phyloP scores from a whole-genome alignment of 2,888 invertebrate genomes.

The Metopia argyrocephala region DNA sequence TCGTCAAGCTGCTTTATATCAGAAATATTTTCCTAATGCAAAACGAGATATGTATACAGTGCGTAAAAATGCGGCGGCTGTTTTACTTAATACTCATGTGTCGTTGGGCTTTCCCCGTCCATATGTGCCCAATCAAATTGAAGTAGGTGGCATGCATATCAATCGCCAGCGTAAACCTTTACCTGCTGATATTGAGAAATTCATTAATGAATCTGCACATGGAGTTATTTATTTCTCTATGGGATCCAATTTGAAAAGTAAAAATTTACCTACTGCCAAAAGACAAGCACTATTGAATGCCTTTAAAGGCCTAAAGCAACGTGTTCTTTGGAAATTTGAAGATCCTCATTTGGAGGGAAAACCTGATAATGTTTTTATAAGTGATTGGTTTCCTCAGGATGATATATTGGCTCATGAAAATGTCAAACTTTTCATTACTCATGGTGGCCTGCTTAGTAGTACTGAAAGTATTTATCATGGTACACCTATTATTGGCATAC shows the following conservation, averaged over 20 bases:
- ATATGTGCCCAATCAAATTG: slow-evolving; percentile 77
- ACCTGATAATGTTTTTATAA: slow-evolving; percentile 75
- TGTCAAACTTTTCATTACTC: slow-evolving; percentile 79
- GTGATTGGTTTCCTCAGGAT: slow-evolving; percentile 79
- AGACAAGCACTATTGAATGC: slow-evolving; percentile 70
- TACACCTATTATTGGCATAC: slow-evolving; percentile 79
- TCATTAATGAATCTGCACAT: slow-evolving; percentile 76
- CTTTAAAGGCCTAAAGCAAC: slow-evolving; percentile 74
- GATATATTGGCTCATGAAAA: slow-evolving; percentile 79
- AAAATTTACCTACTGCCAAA: slow-evolving; percentile 70
- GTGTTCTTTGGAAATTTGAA: slow-evolving; percentile 79
- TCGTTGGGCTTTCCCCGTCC: slow-evolving; percentile 75
- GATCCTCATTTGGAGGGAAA: slow-evolving; percentile 72
- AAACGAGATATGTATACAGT: slow-evolving; percentile 70
- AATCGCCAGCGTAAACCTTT: slow-evolving; percentile 72
- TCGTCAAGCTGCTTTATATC: slow-evolving; percentile 70
- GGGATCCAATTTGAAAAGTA: slow-evolving; percentile 77
- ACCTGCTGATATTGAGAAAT: slow-evolving; percentile 75
- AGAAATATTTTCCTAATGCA: slow-evolving; percentile 71
- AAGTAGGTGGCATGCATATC: slow-evolving; percentile 78
- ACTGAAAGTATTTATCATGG: slow-evolving; percentile 79
- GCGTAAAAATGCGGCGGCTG: slow-evolving; percentile 72
- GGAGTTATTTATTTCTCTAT: slow-evolving; percentile 80
- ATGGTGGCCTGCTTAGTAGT: slow-evolving; percentile 79
- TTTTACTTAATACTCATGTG: slow-evolving; percentile 76